Evolutionary conservation across 30 jellyfish, hydroid and myxozoan species (phyloP).

Genomic region (Chrysaora quinquecirrha): DNA sequence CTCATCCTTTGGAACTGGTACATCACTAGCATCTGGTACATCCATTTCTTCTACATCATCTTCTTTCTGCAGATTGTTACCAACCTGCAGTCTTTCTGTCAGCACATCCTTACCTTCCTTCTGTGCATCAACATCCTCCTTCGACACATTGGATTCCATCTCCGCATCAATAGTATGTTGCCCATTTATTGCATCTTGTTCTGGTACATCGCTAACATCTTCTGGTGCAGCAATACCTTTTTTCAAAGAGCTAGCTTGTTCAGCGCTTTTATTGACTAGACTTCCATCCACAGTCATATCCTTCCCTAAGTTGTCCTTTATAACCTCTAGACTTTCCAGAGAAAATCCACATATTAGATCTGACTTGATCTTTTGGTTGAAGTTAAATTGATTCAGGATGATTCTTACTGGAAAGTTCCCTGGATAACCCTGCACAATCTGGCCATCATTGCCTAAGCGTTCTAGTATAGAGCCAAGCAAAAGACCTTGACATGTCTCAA

Average conservation of each 20-base stretch:
- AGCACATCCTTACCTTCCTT: no score
- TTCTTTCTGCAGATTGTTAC: background rate
- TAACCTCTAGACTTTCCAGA: conserved; percentile 59
- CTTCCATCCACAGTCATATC: no score
- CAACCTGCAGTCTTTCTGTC: no score
- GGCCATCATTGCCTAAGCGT: conserved; percentile 85
- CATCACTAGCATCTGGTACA: no score
- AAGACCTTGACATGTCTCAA: conserved; percentile 85
- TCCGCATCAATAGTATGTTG: no score
- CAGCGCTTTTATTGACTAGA: no score
- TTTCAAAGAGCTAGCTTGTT: background rate
- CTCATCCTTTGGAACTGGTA: no score
- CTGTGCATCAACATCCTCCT: no score
- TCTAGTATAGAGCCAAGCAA: conserved; percentile 84
- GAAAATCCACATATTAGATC: conserved; percentile 69
- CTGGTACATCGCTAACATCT: background rate
- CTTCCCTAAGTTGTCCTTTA: conserved; percentile 13
- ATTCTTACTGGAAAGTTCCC: conserved; percentile 87
- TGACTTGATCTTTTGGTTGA: conserved; percentile 18
- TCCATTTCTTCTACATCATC: conserved; percentile 7
- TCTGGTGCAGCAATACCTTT: no score
- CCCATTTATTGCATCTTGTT: no score
- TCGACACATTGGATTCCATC: no score
- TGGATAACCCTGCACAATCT: conserved; percentile 66
- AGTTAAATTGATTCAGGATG: conserved; percentile 74